phyloP scores from a whole-genome alignment of 2,113 vertebrate species.

The Ammodytes marinus region DNA sequence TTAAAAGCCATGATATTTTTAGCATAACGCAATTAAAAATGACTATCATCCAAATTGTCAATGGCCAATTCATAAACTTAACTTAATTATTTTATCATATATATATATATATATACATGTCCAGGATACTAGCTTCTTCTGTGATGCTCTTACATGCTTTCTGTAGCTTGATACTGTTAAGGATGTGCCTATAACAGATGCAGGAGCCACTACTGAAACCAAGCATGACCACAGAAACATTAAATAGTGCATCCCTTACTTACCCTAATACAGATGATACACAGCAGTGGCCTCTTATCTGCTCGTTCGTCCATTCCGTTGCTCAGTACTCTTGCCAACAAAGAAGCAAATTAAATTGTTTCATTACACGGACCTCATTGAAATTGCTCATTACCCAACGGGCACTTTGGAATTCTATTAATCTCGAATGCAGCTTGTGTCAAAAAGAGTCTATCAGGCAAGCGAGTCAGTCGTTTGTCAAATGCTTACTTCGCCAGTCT shows the following conservation, averaged over 20 bases:
- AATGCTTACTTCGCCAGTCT: conserved; percentile 21
- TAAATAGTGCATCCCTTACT: background rate
- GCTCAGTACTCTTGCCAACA: conserved; percentile 18
- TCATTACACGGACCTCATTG: conserved; percentile 18
- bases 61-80: too few relatives aligned
- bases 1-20: too few relatives aligned
- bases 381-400: conserved; percentile 30
- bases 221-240: background rate
- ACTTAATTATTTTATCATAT: too few relatives aligned
- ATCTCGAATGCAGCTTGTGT: conserved; percentile 26
- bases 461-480: conserved; percentile 32
- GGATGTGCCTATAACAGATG: background rate
- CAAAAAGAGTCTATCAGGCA: conserved; percentile 20
- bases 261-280: background rate
- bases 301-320: conserved; percentile 1
- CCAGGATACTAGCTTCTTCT: background rate
- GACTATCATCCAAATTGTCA: too few relatives aligned
- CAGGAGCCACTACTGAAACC: conserved; percentile 12
- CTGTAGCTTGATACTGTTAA: background rate
- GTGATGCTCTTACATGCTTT: background rate
- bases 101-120: too few relatives aligned
- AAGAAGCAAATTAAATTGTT: conserved; percentile 27
- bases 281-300: conserved; percentile 17
- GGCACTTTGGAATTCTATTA: conserved; percentile 35
- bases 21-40: too few relatives aligned